Evolutionary conservation across 2,797 vertebrate genomes (phyloP), one percentile per base, ranked within the genome.

Genomic region (Xyrichtys novacula): DNA sequence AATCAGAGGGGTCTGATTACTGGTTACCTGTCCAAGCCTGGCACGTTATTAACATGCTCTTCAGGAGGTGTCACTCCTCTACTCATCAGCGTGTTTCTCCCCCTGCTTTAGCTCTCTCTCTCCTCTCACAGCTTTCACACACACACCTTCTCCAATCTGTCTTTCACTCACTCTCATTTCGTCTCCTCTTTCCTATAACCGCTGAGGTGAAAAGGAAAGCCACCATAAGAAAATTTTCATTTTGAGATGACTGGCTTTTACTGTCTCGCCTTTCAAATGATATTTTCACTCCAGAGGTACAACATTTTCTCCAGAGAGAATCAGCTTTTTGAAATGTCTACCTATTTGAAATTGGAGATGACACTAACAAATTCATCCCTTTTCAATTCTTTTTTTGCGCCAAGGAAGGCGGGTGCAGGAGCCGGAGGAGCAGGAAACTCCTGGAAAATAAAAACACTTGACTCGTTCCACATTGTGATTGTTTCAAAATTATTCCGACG

Each of bases 321-420:
- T 90, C 85, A 81, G 83, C 86, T 90, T 91, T 34, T 90, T 89
- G 83, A 90, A 91, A 93, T 67, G 87, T 91, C 87, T 91, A 85
- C 79, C 89, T 89, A 81, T 91, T 92, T 90, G 89, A 90, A 93
- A 89, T 87, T 76, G 89, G 90, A 93, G 83, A 89, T 89, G 91
- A 93, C 90, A 91, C 73, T 87, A 89, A 90, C 88, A 88, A 88
- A 89, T 91, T 89, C 85, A 84, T 84, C 80, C 77, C 76, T 74
- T 91, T 92, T 88, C 84, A 72, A 80, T 87, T 84, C 74, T 86
- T 84, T 72, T 86, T 84, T 72, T 34, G 75, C 74, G 71, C 82
- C 69, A 62, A 46, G 67, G 67, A 59, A 74, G 59, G 58, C 26
- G n/a, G 61, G 23, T 14, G 47, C 26, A 55, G 58, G 61, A 73